Evolutionary conservation across 2,888 invertebrate species (phyloP).

Genomic region (Nebria salina): DNA sequence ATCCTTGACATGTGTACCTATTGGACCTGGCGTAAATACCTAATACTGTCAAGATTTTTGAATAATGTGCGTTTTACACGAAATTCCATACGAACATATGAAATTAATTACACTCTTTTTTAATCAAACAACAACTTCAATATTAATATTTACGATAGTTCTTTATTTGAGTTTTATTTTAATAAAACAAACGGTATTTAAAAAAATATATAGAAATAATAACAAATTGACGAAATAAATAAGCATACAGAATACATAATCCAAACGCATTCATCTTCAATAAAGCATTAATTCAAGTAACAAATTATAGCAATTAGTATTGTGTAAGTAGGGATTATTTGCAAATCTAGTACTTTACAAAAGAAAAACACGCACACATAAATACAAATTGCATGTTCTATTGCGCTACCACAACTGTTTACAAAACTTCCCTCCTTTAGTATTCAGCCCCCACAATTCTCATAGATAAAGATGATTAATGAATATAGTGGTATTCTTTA

Average conservation of each 20-base stretch:
- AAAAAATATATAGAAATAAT: no score
- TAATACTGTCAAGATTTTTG: background rate
- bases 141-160: no score
- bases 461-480: constrained; percentile 44
- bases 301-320: constrained; percentile 44
- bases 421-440: constrained; percentile 33
- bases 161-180: no score
- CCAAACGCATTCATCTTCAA: constrained; percentile 28
- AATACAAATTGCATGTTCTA: constrained; percentile 2
- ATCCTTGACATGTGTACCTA: background rate
- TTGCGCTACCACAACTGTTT: constrained; percentile 22
- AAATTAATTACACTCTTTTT: background rate
- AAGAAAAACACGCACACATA: background rate
- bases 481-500: constrained; percentile 23
- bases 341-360: constrained; percentile 22
- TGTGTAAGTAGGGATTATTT: constrained; percentile 40
- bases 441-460: constrained; percentile 16
- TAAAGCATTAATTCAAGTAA: constrained; percentile 37
- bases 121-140: no score
- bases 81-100: background rate
- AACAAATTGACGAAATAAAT: constrained; percentile 6
- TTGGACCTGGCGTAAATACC: background rate
- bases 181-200: no score
- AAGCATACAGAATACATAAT: constrained; percentile 28
- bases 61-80: background rate